Percentiles rank a stretch among this genome's conserved stretches.
Conservation (phyloP, 2,888 invertebrate genomes). For the Andrena bucephala region DNA sequence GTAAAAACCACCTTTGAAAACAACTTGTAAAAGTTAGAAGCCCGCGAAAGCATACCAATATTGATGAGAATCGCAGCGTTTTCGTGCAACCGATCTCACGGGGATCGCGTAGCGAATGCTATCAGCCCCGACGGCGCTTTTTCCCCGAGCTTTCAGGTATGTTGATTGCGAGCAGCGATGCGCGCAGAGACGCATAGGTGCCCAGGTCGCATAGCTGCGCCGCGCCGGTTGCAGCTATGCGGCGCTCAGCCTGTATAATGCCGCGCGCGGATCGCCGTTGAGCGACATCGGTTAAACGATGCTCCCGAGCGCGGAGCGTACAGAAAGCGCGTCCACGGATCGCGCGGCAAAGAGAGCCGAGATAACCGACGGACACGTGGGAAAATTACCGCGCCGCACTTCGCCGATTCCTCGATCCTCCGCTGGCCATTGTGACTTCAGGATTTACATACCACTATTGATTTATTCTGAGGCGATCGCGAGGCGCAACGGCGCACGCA, state of each 20-base stretch:
- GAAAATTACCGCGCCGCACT: slow-evolving; percentile 67
- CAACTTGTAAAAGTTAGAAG: not conserved
- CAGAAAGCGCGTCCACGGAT: slow-evolving; percentile 52
- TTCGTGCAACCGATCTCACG: slow-evolving; percentile 53
- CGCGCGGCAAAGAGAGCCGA: slow-evolving; percentile 43
- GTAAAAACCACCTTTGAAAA: not conserved
- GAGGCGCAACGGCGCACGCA: slow-evolving; percentile 44
- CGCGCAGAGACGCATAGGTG: slow-evolving; percentile 66
- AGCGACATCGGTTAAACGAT: slow-evolving; percentile 73
- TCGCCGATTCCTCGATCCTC: slow-evolving; percentile 67
- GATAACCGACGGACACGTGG: slow-evolving; percentile 72
- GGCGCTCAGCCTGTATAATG: slow-evolving; percentile 52
- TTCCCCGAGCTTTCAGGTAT: slow-evolving; percentile 68
- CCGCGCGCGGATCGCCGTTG: slow-evolving; percentile 55
- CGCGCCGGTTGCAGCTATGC: slow-evolving; percentile 66
- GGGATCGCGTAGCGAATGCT: slow-evolving; percentile 74
- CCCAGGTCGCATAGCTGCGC: slow-evolving; percentile 65
- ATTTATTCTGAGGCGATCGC: slow-evolving; percentile 62
- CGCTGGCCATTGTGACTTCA: slow-evolving; percentile 68
- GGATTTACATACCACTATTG: slow-evolving; percentile 71
- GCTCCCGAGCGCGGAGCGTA: slow-evolving; percentile 60
- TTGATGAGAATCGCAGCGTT: not conserved
- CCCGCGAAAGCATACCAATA: not conserved
- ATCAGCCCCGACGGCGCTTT: slow-evolving; percentile 62
- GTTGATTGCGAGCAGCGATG: slow-evolving; percentile 75